Conservation (phyloP, 2,113 vertebrate genomes). For the Picathartes gymnocephalus region DNA sequence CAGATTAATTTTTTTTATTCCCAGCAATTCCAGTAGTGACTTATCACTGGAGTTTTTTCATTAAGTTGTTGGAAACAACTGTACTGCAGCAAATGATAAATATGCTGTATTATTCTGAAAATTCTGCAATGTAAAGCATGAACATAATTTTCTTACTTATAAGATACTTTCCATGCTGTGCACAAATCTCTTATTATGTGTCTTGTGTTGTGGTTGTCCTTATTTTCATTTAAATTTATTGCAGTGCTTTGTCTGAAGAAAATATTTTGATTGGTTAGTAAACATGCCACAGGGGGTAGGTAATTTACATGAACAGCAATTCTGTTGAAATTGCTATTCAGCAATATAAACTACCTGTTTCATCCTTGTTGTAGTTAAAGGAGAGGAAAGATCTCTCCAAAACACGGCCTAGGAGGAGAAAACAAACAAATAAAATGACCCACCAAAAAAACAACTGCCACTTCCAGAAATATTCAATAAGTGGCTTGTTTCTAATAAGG, state of each 20-base stretch:
- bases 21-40: neutral
- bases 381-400: neutral
- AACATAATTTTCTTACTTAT: constrained; percentile 52
- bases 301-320: constrained; percentile 51
- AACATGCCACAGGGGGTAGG: constrained; percentile 34
- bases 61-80: constrained; percentile 32
- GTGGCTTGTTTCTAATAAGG: neutral
- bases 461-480: neutral
- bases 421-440: neutral
- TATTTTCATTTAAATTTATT: constrained; percentile 65
- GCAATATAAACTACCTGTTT: constrained; percentile 21
- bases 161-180: constrained; percentile 47
- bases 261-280: constrained; percentile 59
- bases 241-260: constrained; percentile 48
- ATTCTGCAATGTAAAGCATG: constrained; percentile 4
- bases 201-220: constrained; percentile 10
- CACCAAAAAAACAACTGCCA: neutral
- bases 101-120: neutral
- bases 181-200: constrained; percentile 47
- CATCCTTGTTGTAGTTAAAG: neutral
- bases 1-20: constrained; percentile 36
- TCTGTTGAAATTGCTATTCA: constrained; percentile 17
- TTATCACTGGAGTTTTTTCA: constrained; percentile 9
- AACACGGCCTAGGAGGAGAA: neutral
- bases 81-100: neutral